Percentiles rank a stretch among this genome's conserved stretches.
Evolutionary conservation across 2,113 vertebrate species (phyloP).

Genomic region (Limnothrissa miodon): DNA sequence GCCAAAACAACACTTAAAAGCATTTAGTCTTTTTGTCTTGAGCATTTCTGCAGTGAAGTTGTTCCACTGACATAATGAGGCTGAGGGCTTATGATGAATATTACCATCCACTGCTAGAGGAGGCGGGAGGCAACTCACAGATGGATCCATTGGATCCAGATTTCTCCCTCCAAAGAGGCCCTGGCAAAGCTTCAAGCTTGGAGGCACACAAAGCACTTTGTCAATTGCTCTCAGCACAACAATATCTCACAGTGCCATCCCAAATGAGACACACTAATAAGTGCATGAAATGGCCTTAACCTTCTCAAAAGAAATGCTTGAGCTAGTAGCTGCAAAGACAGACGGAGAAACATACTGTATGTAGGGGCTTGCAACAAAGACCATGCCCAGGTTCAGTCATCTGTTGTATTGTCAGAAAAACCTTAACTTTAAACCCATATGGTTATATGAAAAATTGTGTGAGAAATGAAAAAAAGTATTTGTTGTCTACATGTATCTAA

Average conservation of each 20-base stretch:
- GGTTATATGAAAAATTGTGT: too few relatives aligned
- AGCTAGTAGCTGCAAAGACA: neutral
- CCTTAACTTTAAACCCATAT: neutral
- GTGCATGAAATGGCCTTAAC: neutral
- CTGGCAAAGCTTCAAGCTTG: conserved; percentile 14
- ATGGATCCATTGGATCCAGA: neutral
- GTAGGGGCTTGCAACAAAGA: neutral
- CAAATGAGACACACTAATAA: neutral
- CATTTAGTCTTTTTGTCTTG: neutral
- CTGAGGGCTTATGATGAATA: neutral
- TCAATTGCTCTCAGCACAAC: conserved; percentile 7
- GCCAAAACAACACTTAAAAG: neutral
- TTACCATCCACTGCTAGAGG: neutral
- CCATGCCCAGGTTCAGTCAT: neutral
- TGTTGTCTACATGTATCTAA: too few relatives aligned
- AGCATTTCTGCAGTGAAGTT: neutral
- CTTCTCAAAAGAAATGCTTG: neutral
- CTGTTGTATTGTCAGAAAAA: neutral
- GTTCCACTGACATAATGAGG: neutral
- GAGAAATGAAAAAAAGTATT: too few relatives aligned
- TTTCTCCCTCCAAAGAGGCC: conserved; percentile 15
- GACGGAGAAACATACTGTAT: neutral
- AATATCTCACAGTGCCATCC: neutral
- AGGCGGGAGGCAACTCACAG: neutral
- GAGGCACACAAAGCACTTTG: conserved; percentile 16